A percentile compares a stretch with the other conserved stretches of the same genome.
These are phyloP conservation scores for Taenaris catops DNA, from an alignment of 2,888 invertebrate genomes.

Conservation along the genomic window DNA sequence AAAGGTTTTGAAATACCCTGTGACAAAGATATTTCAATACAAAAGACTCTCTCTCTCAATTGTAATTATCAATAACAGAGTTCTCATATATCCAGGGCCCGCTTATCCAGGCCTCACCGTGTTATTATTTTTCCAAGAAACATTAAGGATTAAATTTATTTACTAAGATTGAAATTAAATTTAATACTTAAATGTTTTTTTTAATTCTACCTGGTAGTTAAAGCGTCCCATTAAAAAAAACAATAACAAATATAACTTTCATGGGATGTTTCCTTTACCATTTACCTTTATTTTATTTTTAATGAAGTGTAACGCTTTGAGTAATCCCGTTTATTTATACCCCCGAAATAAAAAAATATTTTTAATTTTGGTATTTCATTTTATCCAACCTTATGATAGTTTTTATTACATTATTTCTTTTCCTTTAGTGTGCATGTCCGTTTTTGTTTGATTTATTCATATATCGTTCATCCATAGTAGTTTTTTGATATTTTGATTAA, in stretches of 20 bases:
- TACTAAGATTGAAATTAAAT: constrained; percentile 3
- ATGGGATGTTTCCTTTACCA: constrained; percentile 6
- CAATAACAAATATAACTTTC: not conserved
- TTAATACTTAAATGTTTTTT: constrained; percentile 5
- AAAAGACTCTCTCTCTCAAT: no score
- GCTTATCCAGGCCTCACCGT: no score
- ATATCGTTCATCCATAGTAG: no score
- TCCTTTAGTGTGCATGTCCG: no score
- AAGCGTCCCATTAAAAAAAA: not conserved
- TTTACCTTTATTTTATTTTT: constrained; percentile 23
- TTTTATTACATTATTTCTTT: no score
- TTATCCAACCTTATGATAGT: constrained; percentile 20
- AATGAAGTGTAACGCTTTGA: constrained; percentile 38
- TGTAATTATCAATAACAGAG: no score
- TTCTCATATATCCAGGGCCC: no score
- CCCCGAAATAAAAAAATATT: constrained; percentile 65
- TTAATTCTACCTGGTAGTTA: not conserved
- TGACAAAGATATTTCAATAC: no score
- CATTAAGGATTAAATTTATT: constrained; percentile 5
- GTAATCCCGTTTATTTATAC: constrained; percentile 55
- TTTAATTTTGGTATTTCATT: constrained; percentile 45
- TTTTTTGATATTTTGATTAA: no score
- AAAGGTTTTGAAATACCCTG: no score
- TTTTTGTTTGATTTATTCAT: no score
- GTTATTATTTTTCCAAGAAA: no score